Conservation (phyloP, 1,140 invertebrate species). For the Cepaea nemoralis region DNA sequence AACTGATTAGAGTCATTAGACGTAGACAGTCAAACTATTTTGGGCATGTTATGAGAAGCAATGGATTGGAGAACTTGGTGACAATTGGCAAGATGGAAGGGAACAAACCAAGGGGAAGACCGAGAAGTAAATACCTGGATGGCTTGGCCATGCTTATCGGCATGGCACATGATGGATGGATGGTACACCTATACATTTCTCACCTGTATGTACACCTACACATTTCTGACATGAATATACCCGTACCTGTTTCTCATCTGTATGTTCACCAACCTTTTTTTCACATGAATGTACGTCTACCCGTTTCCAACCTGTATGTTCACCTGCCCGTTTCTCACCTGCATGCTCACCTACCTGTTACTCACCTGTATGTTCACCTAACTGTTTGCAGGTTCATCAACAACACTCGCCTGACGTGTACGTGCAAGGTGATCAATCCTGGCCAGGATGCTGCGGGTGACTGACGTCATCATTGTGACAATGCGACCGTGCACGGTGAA, state of each 20-base stretch:
- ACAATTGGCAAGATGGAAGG: too few relatives aligned
- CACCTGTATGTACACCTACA: background rate
- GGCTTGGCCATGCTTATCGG: too few relatives aligned
- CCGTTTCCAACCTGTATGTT: background rate
- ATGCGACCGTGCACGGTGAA: background rate
- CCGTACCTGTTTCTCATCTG: background rate
- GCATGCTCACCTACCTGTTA: background rate
- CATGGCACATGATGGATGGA: too few relatives aligned
- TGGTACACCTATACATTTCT: background rate
- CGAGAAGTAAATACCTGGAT: too few relatives aligned
- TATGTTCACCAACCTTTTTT: background rate
- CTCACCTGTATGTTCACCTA: background rate
- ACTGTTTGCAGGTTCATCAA: background rate
- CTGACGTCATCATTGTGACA: background rate
- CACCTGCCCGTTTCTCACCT: background rate
- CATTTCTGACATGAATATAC: background rate
- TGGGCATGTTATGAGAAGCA: too few relatives aligned
- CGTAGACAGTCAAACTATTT: too few relatives aligned
- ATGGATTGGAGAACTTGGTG: too few relatives aligned
- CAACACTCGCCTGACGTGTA: background rate
- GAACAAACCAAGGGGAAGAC: too few relatives aligned
- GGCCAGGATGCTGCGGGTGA: background rate
- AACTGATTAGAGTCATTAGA: too few relatives aligned
- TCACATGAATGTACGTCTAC: background rate
- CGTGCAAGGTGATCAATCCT: background rate